A percentile compares a stretch with the other conserved stretches of the same genome.
Conservation (phyloP, 2,888 invertebrate species). For the Hemithea aestivaria region DNA sequence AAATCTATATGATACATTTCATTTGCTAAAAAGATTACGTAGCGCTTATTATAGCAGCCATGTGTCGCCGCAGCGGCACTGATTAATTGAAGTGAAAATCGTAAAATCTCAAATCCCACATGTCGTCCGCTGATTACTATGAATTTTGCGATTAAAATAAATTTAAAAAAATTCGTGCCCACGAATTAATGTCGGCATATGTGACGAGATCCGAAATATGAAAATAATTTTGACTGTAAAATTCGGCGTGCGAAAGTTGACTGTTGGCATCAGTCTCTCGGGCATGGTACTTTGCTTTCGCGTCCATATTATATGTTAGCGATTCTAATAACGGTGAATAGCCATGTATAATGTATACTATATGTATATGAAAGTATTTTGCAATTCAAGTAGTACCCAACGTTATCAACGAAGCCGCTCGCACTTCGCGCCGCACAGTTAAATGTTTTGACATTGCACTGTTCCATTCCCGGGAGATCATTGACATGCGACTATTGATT, state of each 20-base stretch:
- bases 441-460: conserved; percentile 33
- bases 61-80: conserved; percentile 29
- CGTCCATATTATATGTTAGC: conserved; percentile 19
- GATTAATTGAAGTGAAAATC: conserved; percentile 44
- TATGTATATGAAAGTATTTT: conserved; percentile 8
- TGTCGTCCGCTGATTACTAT: conserved; percentile 25
- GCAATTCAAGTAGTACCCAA: conserved; percentile 11
- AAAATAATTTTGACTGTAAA: conserved; percentile 27
- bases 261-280: conserved; percentile 20
- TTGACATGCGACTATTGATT: conserved; percentile 43
- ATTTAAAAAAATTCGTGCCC: conserved; percentile 21
- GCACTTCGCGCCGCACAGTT: conserved; percentile 8
- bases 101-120: conserved; percentile 29
- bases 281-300: conserved; percentile 8
- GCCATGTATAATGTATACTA: neutral
- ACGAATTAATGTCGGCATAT: conserved; percentile 25
- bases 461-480: conserved; percentile 34
- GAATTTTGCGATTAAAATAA: conserved; percentile 23
- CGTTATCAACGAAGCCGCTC: conserved; percentile 6
- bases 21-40: conserved; percentile 8
- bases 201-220: conserved; percentile 25
- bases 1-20: conserved; percentile 7
- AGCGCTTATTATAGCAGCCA: neutral
- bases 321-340: conserved; percentile 21
- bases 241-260: conserved; percentile 22